These are phyloP conservation scores for Distichodus sexfasciatus DNA, from an alignment of 2,797 vertebrate genomes.

Conservation along the genomic window DNA sequence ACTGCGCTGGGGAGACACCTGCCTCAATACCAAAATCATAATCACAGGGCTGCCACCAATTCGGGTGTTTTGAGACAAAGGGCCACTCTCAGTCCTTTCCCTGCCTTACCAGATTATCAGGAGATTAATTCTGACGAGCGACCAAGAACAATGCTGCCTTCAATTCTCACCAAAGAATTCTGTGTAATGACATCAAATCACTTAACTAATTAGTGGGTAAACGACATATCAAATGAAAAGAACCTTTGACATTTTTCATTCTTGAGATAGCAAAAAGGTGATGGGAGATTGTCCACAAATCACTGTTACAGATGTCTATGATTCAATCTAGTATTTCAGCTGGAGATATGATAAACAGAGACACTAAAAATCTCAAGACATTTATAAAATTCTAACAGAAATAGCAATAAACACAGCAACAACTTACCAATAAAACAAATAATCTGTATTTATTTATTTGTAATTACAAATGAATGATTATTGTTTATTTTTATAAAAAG, in stretches of 20 bases:
- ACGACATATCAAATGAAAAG: not conserved
- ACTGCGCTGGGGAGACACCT: conserved; percentile 26
- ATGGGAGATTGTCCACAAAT: too few species aligned
- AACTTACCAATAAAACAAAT: too few species aligned
- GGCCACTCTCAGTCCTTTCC: not conserved
- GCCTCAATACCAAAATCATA: conserved; percentile 17
- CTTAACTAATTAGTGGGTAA: not conserved
- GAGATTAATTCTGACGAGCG: not conserved
- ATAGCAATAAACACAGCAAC: too few species aligned
- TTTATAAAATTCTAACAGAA: too few species aligned
- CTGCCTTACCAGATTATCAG: not conserved
- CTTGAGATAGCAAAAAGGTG: not conserved
- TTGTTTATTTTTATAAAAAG: too few species aligned
- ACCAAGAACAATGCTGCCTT: not conserved
- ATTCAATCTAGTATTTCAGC: not conserved
- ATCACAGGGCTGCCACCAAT: conserved; percentile 3
- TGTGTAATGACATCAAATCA: not conserved
- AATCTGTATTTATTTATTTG: too few species aligned
- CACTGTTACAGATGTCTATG: not conserved
- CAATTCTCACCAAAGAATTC: not conserved
- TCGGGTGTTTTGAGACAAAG: not conserved
- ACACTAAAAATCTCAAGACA: too few species aligned
- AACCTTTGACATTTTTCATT: not conserved
- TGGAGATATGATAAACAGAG: too few species aligned
- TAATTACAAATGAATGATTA: too few species aligned